phyloP scores from a whole-genome alignment of 2,888 invertebrate genomes.

The Trissolcus japonicus region DNA sequence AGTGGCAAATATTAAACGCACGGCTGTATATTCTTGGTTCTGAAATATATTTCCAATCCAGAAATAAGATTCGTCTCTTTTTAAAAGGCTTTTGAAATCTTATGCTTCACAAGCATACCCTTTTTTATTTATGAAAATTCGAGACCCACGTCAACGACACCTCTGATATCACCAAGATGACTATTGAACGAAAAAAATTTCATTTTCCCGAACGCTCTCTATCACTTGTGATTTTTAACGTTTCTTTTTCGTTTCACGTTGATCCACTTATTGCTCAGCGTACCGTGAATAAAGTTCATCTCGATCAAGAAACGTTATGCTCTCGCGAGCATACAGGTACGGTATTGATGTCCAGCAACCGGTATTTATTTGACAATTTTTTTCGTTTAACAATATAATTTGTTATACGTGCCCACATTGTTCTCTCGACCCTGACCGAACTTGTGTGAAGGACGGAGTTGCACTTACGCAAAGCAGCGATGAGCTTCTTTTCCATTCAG shows the following conservation, averaged over 20 bases:
- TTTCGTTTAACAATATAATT: conserved; percentile 35
- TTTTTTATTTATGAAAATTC: too few species aligned
- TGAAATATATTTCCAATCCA: too few species aligned
- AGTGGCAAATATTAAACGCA: too few species aligned
- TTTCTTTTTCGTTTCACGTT: conserved; percentile 22
- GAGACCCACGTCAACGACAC: too few species aligned
- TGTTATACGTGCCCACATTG: conserved; percentile 50
- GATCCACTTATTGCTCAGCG: conserved; percentile 26
- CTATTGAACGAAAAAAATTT: too few species aligned
- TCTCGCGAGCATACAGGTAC: conserved; percentile 20
- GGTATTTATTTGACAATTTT: conserved; percentile 17
- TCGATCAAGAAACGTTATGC: conserved; percentile 30
- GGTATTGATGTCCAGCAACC: conserved; percentile 13
- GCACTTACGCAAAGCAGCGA: conserved; percentile 59
- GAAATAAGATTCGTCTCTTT: too few species aligned
- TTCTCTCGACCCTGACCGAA: conserved; percentile 65
- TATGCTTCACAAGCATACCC: too few species aligned
- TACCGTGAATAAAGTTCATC: conserved; percentile 25
- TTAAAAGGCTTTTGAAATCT: too few species aligned
- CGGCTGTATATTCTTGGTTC: too few species aligned
- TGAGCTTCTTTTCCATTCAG: conserved; percentile 33
- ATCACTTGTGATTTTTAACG: conserved; percentile 9
- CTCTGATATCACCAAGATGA: too few species aligned
- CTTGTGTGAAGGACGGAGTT: conserved; percentile 60
- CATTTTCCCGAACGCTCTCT: too few species aligned